phyloP scores from a whole-genome alignment of 2,797 vertebrate species.

The Notolabrus celidotus region DNA sequence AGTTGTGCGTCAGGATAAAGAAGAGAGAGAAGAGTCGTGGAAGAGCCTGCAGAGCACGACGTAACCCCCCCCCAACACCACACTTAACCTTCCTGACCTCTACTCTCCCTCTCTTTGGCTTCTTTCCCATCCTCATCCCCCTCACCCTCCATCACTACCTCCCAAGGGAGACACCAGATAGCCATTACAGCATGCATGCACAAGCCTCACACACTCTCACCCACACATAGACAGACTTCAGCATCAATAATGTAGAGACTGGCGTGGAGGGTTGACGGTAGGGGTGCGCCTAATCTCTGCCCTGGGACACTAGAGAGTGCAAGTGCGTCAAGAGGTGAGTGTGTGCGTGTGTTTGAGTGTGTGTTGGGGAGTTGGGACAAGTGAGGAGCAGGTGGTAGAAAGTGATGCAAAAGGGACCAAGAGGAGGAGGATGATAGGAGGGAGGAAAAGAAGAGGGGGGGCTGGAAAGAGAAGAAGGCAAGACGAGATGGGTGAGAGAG shows the following conservation, averaged over 20 bases:
- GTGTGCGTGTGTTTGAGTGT: conserved; percentile 37
- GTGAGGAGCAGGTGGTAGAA: conserved; percentile 74
- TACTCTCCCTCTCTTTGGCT: conserved; percentile 72
- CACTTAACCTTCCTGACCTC: conserved; percentile 87
- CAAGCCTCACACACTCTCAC: conserved; percentile 51
- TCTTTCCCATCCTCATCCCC: conserved; percentile 48
- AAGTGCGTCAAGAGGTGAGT: conserved; percentile 64
- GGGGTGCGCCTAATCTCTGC: conserved; percentile 83
- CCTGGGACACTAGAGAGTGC: conserved; percentile 81
- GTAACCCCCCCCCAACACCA: conserved; percentile 72
- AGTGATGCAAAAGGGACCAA: conserved; percentile 58
- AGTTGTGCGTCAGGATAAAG: conserved; percentile 37
- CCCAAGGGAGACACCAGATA: conserved; percentile 85
- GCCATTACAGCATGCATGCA: conserved; percentile 80
- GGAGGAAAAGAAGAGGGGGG: conserved; percentile 7
- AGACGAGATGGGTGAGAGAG: conserved; percentile 70
- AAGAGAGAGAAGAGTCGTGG: conserved; percentile 22
- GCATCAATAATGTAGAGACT: conserved; percentile 86
- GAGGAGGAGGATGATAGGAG: conserved; percentile 55
- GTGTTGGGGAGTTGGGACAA: conserved; percentile 58
- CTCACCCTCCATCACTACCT: conserved; percentile 50
- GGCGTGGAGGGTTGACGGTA: conserved; percentile 73
- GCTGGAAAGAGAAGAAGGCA: conserved; percentile 76
- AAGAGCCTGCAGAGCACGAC: conserved; percentile 68
- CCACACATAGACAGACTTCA: conserved; percentile 41